Evolutionary conservation across 2,113 vertebrate species (phyloP).

Genomic region (Grallaria varia): DNA sequence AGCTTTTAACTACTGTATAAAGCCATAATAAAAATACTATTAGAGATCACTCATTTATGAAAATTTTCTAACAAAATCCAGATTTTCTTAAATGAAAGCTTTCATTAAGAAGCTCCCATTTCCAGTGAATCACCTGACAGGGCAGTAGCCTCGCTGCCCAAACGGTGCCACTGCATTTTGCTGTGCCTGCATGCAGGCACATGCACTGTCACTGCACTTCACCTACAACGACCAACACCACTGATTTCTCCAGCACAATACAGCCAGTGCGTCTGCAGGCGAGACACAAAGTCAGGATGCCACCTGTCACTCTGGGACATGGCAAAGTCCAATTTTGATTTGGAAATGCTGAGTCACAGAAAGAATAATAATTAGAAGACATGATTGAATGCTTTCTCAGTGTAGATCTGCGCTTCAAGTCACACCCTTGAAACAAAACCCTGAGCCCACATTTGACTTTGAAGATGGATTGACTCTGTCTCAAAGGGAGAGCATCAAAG

Average conservation of each 20-base stretch:
- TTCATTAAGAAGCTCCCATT: not conserved
- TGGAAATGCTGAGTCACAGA: not conserved
- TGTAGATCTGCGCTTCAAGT: not conserved
- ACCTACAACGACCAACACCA: not conserved
- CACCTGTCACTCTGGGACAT: not conserved
- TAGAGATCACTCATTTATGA: not conserved
- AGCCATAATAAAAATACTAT: not conserved
- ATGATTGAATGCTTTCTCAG: rapidly evolving
- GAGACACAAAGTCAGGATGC: not conserved
- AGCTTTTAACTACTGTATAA: not conserved
- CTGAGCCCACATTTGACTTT: not conserved
- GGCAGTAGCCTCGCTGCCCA: not conserved
- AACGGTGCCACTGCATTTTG: not conserved
- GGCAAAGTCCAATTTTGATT: not conserved
- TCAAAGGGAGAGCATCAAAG: not conserved
- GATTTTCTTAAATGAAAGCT: not conserved
- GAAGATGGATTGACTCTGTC: too few relatives aligned
- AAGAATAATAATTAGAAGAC: not conserved
- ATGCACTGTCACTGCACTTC: rapidly evolving
- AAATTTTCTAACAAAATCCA: not conserved
- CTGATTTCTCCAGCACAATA: not conserved
- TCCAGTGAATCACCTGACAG: not conserved
- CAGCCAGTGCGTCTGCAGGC: not conserved
- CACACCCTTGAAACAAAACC: not conserved
- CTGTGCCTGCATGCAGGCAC: not conserved